These are phyloP conservation scores for Coregonus clupeaformis DNA, from an alignment of 2,113 vertebrate genomes.

Conservation along the genomic window DNA sequence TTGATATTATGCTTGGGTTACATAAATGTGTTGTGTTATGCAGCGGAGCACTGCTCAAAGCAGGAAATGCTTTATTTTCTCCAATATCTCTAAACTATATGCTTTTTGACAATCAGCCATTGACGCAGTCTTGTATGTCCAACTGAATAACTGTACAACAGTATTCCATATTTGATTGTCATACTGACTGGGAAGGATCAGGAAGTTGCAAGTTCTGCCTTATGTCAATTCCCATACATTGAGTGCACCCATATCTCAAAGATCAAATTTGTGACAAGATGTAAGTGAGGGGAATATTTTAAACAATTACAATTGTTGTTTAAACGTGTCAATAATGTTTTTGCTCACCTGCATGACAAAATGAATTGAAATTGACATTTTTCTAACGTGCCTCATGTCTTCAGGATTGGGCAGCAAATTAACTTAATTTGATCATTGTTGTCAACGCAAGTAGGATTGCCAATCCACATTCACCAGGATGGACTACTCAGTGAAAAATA, in stretches of 20 bases:
- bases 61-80: conserved; percentile 23
- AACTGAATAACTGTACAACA: conserved; percentile 33
- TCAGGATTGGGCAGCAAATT: background rate
- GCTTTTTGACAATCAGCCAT: conserved; percentile 68
- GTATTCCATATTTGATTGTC: conserved; percentile 38
- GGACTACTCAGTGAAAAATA: conserved; percentile 51
- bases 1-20: conserved; percentile 14
- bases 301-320: background rate
- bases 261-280: no score
- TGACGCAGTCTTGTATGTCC: conserved; percentile 20
- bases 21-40: conserved; percentile 34
- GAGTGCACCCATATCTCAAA: background rate
- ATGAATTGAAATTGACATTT: background rate
- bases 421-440: background rate
- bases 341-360: background rate
- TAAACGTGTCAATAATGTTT: background rate
- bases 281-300: background rate
- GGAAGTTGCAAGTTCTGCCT: background rate
- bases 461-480: conserved; percentile 34
- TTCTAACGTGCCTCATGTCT: background rate
- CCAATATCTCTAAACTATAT: conserved; percentile 17
- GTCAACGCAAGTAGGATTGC: conserved; percentile 5
- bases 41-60: conserved; percentile 9
- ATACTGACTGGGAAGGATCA: background rate
- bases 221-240: background rate